Evolutionary conservation across 2,113 vertebrate genomes (phyloP), one percentile per base, ranked within the genome.

Genomic region (Acinonyx jubatus): DNA sequence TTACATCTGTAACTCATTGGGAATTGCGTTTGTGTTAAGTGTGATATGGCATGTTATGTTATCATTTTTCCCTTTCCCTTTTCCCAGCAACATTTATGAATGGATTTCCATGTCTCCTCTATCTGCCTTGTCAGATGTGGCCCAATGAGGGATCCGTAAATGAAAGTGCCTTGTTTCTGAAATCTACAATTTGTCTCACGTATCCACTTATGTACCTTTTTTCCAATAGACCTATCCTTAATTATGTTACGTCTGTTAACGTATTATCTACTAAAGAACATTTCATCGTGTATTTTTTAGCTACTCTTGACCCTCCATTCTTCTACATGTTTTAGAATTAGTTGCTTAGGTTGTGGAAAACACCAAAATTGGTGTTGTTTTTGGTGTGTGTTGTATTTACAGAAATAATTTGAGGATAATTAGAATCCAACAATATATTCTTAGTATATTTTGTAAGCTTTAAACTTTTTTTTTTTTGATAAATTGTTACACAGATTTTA

Each of bases 91-190:
- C 4, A 9, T 52, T 38, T 6, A n/a, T 36, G 4, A 79, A 38
- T 12, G 52, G 23, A 31, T 65, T 63, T 65, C 27, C 63, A 31
- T 65, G 29, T 63, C n/a, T 48, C 36, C 12, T 73, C 38, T 61
- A 65, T 69, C 80, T 80, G 1, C 18, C 55, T 5, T 38, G 18
- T 81, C 55, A 91, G 16, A 29, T 25, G 19, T 69, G 19, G 3
- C 79, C 25, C 66, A 55, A 7, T 3, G 14, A 80, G 19, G 10
- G 7, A 31, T 8, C 0, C 0, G 0, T 25, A 1, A 0, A 55
- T 31, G 14, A 89, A 41, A 36, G 33, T 36, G 2, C 52, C 27
- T 27, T 57, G n/a, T 18, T 29, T 31, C 41, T 48, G 63, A 93
- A 68, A 66, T 73, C 14, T 79, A 18, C 16, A 89, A 6, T 82